phyloP scores from a whole-genome alignment of 2,888 invertebrate genomes.

The Cantharis rufa region DNA sequence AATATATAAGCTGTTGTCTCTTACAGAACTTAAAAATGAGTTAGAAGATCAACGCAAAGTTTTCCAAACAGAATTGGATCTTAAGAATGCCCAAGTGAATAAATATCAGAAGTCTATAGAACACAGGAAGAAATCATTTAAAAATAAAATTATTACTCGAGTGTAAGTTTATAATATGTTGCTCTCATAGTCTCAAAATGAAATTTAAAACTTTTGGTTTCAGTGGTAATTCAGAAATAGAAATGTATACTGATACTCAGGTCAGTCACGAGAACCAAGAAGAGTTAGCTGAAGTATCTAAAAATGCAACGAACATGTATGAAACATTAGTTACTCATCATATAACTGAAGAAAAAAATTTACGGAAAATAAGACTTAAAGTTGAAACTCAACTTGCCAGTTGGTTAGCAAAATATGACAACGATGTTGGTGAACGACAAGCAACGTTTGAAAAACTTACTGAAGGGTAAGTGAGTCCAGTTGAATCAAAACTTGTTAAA shows the following conservation, averaged over 20 bases:
- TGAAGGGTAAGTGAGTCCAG: conserved; percentile 37
- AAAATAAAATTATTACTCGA: background rate
- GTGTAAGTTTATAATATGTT: background rate
- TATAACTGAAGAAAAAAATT: conserved; percentile 59
- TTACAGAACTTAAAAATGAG: background rate
- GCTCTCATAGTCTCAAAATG: too few relatives aligned
- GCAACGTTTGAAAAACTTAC: conserved; percentile 59
- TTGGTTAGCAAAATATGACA: conserved; percentile 65
- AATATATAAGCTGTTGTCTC: background rate
- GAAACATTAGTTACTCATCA: conserved; percentile 56
- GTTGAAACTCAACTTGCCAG: conserved; percentile 62
- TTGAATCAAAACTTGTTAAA: background rate
- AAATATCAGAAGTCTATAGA: background rate
- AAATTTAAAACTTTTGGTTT: background rate
- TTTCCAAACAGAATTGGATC: background rate
- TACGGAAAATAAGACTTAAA: conserved; percentile 61
- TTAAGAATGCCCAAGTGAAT: background rate
- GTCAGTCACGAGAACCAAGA: conserved; percentile 57
- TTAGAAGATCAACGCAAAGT: background rate
- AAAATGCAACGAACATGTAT: conserved; percentile 55
- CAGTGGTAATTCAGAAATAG: conserved; percentile 45
- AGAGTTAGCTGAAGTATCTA: conserved; percentile 59
- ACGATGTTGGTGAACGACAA: conserved; percentile 64
- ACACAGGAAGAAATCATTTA: background rate
- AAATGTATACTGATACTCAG: conserved; percentile 60